Evolutionary conservation across 64 coral and sea anemone species (phyloP).

Genomic region (Pachyseris speciosa): DNA sequence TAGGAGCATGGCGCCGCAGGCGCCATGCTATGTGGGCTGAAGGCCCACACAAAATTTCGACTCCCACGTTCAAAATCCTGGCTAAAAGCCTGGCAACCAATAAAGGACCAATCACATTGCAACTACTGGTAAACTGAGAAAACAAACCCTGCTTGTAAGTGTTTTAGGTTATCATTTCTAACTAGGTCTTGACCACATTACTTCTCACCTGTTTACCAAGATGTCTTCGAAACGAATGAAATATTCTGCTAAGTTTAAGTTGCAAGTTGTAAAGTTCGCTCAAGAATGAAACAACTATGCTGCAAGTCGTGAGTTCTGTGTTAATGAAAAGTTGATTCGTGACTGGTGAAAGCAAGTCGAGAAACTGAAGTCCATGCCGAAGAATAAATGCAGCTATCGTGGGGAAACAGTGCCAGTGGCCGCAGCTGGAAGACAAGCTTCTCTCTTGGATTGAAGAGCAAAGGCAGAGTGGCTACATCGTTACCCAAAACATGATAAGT

Average conservation of each 20-base stretch:
- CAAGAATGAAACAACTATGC: not conserved
- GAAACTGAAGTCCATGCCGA: not conserved
- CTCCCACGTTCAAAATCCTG: constrained; percentile 16
- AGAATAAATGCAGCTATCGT: constrained; percentile 5
- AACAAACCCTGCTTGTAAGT: no score
- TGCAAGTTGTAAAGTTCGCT: no score
- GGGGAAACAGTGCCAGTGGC: constrained; percentile 15
- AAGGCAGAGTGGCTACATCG: constrained; percentile 4
- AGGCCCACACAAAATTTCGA: not conserved
- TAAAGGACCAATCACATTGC: no score
- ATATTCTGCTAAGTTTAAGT: no score
- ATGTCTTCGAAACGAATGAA: not conserved
- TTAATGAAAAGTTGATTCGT: not conserved
- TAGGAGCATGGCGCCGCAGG: not conserved
- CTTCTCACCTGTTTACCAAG: no score
- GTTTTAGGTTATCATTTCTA: no score
- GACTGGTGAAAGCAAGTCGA: not conserved
- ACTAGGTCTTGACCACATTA: no score
- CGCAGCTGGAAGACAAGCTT: constrained; percentile 2
- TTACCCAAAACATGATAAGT: constrained; percentile 15
- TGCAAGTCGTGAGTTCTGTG: no score
- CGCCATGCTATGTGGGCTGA: not conserved
- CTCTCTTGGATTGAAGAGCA: constrained; percentile 17
- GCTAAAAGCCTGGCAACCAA: constrained; percentile 25
- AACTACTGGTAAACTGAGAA: no score